These are phyloP conservation scores for Astreopora myriophthalma DNA, from an alignment of 64 coral and sea anemone genomes.

Conservation along the genomic window DNA sequence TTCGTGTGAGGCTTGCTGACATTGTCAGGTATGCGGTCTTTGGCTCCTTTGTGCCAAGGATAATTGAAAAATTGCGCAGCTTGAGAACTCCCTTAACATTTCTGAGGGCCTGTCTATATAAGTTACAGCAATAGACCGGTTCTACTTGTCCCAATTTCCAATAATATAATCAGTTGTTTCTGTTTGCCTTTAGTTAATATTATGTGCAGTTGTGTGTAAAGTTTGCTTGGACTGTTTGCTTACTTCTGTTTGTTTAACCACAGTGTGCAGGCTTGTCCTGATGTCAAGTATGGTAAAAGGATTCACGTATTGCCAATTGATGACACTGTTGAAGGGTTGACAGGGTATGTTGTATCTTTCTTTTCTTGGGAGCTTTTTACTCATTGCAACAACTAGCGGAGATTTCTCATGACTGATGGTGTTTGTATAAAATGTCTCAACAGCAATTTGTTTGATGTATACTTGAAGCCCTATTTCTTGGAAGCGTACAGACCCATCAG, in stretches of 20 bases:
- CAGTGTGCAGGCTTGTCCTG: conserved; percentile 97
- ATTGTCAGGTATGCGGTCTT: conserved; percentile 71
- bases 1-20: conserved; percentile 96
- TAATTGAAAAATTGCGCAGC: too few relatives aligned
- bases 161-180: too few relatives aligned
- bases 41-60: neutral
- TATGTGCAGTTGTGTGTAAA: neutral
- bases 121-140: too few relatives aligned
- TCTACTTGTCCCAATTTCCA: too few relatives aligned
- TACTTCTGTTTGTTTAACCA: neutral
- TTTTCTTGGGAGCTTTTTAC: too few relatives aligned
- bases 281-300: conserved; percentile 99
- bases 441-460: conserved; percentile 99
- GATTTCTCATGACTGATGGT: neutral
- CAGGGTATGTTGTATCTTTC: conserved; percentile 67
- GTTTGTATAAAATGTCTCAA: neutral
- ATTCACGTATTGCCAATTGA: conserved; percentile 98
- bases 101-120: too few relatives aligned
- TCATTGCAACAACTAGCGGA: too few relatives aligned
- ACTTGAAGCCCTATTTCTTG: conserved; percentile 96
- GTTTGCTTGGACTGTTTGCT: neutral
- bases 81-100: too few relatives aligned
- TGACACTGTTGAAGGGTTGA: conserved; percentile 97
- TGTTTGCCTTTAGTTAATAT: neutral
- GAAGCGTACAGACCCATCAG: conserved; percentile 98